phyloP scores from a whole-genome alignment of 2,113 vertebrate genomes.

The Alces alces region DNA sequence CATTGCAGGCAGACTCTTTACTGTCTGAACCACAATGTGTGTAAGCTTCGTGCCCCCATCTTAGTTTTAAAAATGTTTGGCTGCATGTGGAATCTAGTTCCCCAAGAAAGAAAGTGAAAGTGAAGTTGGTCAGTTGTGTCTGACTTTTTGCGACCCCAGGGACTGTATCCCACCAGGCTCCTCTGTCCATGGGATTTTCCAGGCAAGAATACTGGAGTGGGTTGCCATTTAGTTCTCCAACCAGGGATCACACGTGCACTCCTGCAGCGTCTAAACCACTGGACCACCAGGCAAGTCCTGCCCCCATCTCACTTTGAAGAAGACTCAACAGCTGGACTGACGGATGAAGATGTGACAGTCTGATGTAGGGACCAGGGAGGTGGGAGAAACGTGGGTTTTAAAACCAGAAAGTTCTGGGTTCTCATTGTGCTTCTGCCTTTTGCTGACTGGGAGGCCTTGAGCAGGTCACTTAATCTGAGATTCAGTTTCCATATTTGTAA shows the following conservation, averaged over 20 bases:
- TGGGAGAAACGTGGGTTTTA: rapidly evolving
- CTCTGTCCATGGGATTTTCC: neutral
- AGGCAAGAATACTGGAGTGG: neutral
- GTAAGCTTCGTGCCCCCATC: neutral
- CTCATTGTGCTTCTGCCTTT: rapidly evolving
- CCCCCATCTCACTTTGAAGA: neutral
- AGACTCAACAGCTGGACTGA: neutral
- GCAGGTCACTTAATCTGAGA: too few relatives aligned
- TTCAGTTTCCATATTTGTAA: neutral
- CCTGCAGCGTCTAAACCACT: neutral
- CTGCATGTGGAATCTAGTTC: neutral
- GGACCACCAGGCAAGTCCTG: neutral
- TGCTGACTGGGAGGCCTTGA: rapidly evolving
- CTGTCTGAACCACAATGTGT: neutral
- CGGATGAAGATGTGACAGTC: rapidly evolving
- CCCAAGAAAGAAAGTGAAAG: neutral
- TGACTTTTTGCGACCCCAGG: neutral
- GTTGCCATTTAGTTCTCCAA: neutral
- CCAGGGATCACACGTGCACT: neutral
- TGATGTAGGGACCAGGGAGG: neutral
- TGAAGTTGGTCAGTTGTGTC: neutral
- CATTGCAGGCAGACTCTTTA: neutral
- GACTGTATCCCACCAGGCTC: neutral
- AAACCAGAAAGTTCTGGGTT: neutral
- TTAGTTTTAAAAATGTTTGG: neutral